Conservation (phyloP, 2,888 invertebrate genomes). For the Apotomis turbidana region DNA sequence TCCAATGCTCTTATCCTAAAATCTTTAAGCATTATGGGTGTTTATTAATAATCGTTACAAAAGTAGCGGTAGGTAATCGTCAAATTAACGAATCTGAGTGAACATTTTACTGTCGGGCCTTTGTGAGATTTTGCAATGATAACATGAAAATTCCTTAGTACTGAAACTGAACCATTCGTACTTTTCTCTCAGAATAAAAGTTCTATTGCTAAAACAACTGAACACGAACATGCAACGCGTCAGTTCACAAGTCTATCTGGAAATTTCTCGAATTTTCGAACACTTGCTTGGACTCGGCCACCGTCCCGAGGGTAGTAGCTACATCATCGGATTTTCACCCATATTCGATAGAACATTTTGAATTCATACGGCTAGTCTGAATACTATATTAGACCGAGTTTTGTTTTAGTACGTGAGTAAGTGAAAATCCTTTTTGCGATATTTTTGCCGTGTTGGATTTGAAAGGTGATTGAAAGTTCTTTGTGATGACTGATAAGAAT, state of each 20-base stretch:
- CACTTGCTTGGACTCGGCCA: conserved; percentile 5
- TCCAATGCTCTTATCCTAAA: too few relatives aligned
- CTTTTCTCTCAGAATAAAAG: neutral
- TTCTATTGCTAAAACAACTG: conserved; percentile 9
- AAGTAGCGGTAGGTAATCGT: too few relatives aligned
- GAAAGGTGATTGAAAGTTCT: neutral
- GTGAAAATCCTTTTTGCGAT: neutral
- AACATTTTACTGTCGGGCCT: too few relatives aligned
- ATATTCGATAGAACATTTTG: conserved; percentile 29
- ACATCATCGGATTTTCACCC: conserved; percentile 8
- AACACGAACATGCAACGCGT: neutral
- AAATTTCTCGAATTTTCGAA: conserved; percentile 18
- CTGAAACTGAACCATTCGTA: neutral
- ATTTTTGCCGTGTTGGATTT: neutral
- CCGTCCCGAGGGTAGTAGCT: conserved; percentile 16
- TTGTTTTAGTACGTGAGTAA: conserved; percentile 16
- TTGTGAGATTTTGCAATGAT: too few relatives aligned
- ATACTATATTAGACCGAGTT: conserved; percentile 19
- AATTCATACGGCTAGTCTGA: conserved; percentile 18
- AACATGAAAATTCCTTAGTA: too few relatives aligned
- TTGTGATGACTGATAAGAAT: too few relatives aligned
- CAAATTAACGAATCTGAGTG: too few relatives aligned
- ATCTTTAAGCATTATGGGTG: too few relatives aligned
- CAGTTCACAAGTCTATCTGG: neutral
- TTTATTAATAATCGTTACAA: too few relatives aligned